A percentile compares a stretch with the other conserved stretches of the same genome.
These are phyloP conservation scores for Caretta caretta DNA, from an alignment of 2,113 vertebrate genomes.

Conservation along the genomic window DNA sequence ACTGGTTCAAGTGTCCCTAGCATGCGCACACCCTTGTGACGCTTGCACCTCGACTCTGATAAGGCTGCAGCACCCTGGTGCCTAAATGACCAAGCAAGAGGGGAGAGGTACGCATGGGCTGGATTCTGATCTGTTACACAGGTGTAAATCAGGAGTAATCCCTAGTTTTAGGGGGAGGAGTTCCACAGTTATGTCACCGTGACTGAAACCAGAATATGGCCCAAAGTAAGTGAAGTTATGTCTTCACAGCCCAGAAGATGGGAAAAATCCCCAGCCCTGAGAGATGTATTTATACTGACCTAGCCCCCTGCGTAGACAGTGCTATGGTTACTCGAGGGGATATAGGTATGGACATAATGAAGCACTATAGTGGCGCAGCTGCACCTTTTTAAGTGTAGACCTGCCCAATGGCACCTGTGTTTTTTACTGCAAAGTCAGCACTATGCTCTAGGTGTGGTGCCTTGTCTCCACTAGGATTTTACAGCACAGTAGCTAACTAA, in stretches of 20 bases:
- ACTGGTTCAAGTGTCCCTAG: neutral
- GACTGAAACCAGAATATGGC: neutral
- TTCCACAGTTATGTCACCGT: neutral
- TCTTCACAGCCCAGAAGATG: neutral
- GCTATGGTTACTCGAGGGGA: neutral
- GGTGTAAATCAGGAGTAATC: neutral
- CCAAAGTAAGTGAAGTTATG: neutral
- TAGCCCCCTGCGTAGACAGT: neutral
- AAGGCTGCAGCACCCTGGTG: neutral
- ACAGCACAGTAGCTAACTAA: neutral
- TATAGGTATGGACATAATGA: neutral
- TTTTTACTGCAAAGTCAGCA: neutral
- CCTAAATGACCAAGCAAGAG: neutral
- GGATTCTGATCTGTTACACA: neutral
- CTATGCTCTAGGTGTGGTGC: neutral
- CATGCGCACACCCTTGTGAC: neutral
- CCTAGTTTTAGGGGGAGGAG: neutral
- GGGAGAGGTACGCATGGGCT: neutral
- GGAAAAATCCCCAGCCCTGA: neutral
- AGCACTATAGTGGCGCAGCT: neutral
- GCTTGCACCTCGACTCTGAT: too few species aligned
- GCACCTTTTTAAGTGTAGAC: neutral
- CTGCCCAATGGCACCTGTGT: neutral
- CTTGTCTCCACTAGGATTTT: neutral
- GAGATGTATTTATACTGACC: neutral